phyloP scores from a whole-genome alignment of 2,888 invertebrate genomes.

The Prosapia bicincta region DNA sequence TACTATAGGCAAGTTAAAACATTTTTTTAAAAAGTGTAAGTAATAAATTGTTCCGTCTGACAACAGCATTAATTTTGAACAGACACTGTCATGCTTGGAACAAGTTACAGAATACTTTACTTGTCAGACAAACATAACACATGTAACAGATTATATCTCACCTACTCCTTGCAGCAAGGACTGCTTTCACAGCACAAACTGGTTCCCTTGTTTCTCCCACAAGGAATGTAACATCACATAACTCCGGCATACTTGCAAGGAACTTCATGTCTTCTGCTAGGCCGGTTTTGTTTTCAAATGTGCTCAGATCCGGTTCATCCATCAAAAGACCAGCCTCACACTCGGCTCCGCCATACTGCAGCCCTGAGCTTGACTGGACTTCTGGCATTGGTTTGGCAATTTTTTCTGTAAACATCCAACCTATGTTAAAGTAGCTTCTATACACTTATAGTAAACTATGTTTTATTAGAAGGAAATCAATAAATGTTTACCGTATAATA shows the following conservation, averaged over 20 bases:
- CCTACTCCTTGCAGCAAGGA: slow-evolving; percentile 79
- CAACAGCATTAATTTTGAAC: no score
- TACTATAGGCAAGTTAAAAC: no score
- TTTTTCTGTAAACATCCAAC: background rate
- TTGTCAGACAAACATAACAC: no score
- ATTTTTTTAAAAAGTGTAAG: no score
- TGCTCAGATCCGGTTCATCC: slow-evolving; percentile 82
- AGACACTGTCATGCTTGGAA: no score
- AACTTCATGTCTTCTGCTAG: slow-evolving; percentile 96
- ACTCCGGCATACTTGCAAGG: slow-evolving; percentile 90
- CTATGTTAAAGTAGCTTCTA: no score
- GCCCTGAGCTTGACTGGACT: slow-evolving; percentile 2
- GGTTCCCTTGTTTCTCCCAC: slow-evolving; percentile 91
- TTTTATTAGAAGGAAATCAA: no score
- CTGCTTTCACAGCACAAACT: slow-evolving; percentile 92
- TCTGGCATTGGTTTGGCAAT: slow-evolving; percentile 16
- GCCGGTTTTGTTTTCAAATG: slow-evolving; percentile 90
- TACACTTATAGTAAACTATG: no score
- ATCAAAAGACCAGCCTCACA: slow-evolving; percentile 57
- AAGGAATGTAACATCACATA: slow-evolving; percentile 92
- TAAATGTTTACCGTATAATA: no score
- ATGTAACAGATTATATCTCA: no score
- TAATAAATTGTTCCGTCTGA: no score
- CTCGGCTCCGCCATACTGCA: slow-evolving; percentile 33
- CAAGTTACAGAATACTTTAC: no score